A percentile compares a stretch with the other conserved stretches of the same genome.
Evolutionary conservation across 2,797 vertebrate species (phyloP).

Genomic region (Galagoides demidoff): DNA sequence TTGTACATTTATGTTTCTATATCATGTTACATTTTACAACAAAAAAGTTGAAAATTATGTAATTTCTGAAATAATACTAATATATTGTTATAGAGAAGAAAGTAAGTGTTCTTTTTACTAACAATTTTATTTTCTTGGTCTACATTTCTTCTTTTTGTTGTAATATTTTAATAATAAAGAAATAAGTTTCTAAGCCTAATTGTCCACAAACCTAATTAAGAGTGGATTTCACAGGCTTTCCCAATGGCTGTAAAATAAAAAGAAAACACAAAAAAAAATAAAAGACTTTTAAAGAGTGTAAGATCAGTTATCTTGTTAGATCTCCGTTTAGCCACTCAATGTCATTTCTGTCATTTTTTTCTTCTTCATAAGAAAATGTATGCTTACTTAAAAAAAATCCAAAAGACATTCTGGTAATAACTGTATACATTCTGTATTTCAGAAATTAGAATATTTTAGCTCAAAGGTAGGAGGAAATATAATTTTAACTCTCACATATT

Average conservation of each 20-base stretch:
- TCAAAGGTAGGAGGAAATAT: constrained; percentile 25
- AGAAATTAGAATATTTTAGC: constrained; percentile 12
- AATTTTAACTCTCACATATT: constrained; percentile 2
- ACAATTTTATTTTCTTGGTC: constrained; percentile 42
- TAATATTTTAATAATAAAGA: constrained; percentile 55
- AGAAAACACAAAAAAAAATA: neutral
- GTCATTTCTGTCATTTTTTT: neutral
- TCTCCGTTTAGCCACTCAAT: neutral
- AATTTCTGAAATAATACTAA: constrained; percentile 46
- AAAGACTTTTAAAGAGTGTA: neutral
- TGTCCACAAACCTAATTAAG: constrained; percentile 49
- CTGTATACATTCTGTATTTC: neutral
- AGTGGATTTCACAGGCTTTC: neutral
- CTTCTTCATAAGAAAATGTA: constrained; percentile 42
- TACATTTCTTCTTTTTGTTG: constrained; percentile 48
- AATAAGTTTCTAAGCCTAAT: constrained; percentile 34
- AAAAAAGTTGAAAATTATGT: neutral
- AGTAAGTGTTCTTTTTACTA: neutral
- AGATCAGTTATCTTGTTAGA: neutral
- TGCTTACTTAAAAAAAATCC: neutral
- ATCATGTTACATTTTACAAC: neutral
- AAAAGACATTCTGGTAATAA: constrained; percentile 1
- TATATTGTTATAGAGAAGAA: neutral
- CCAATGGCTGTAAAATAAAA: neutral
- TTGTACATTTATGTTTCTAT: constrained; percentile 2